Evolutionary conservation across 2,113 vertebrate species (phyloP).

Genomic region (Neopipo cinnamomea): DNA sequence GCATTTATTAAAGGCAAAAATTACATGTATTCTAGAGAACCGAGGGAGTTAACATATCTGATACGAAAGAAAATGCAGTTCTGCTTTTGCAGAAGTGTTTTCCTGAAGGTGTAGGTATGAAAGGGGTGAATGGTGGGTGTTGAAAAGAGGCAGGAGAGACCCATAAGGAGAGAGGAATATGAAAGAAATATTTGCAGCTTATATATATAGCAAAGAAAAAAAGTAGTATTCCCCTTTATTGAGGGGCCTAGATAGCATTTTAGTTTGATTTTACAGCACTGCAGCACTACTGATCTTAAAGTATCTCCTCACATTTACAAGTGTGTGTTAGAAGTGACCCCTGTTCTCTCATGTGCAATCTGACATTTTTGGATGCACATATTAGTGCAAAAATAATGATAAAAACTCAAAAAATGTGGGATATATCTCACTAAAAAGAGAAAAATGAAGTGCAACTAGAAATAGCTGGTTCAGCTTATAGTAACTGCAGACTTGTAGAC

Average conservation of each 20-base stretch:
- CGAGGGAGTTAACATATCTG: neutral
- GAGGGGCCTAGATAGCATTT: neutral
- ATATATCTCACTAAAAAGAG: neutral
- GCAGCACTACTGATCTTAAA: neutral
- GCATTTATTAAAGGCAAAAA: slow-evolving; percentile 25
- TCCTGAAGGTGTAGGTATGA: neutral
- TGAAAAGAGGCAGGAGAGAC: slow-evolving; percentile 1
- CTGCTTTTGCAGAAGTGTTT: slow-evolving; percentile 24
- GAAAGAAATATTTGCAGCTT: neutral
- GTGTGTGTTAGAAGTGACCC: neutral
- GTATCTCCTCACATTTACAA: neutral
- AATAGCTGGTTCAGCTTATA: neutral
- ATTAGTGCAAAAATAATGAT: neutral
- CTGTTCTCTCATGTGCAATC: neutral
- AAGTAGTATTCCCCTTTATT: neutral
- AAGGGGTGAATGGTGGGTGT: slow-evolving; percentile 1
- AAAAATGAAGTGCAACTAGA: neutral
- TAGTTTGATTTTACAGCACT: neutral
- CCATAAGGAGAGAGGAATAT: neutral
- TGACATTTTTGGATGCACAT: neutral
- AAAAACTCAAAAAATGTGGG: neutral
- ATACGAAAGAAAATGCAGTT: slow-evolving; percentile 21
- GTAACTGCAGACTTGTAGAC: neutral
- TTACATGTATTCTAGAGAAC: neutral
- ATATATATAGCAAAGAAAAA: neutral